These are phyloP conservation scores for Rhinichthys klamathensis DNA, from an alignment of 2,113 vertebrate genomes.

Conservation along the genomic window DNA sequence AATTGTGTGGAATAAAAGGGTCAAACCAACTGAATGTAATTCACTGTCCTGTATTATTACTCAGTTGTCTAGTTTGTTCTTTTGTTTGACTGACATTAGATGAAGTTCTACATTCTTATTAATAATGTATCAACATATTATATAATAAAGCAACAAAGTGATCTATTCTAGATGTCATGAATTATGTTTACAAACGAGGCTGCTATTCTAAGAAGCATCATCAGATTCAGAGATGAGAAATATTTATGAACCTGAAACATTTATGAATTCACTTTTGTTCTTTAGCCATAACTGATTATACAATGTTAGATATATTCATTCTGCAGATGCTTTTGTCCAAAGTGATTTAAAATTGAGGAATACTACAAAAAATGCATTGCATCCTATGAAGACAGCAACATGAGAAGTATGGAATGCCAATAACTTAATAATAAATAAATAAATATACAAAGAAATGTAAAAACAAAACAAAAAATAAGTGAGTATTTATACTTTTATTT, in stretches of 20 bases:
- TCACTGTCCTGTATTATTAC: neutral
- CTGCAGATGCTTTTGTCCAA: conserved; percentile 20
- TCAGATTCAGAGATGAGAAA: conserved; percentile 18
- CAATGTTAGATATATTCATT: neutral
- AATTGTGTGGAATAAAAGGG: conserved; percentile 14
- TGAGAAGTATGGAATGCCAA: too few relatives aligned
- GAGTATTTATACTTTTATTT: too few relatives aligned
- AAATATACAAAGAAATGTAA: too few relatives aligned
- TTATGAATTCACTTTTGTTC: conserved; percentile 14
- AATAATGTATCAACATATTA: conserved; percentile 51
- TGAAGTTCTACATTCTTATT: conserved; percentile 38
- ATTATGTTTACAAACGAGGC: conserved; percentile 39
- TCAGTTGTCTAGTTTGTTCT: neutral
- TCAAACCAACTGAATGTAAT: conserved; percentile 9
- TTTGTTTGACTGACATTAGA: neutral
- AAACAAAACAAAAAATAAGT: too few relatives aligned
- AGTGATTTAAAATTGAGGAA: conserved; percentile 9
- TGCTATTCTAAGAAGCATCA: conserved; percentile 10
- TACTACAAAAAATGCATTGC: conserved; percentile 15
- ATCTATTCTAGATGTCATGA: neutral
- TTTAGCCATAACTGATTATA: neutral
- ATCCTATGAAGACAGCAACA: too few relatives aligned
- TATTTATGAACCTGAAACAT: too few relatives aligned
- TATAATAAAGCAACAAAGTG: conserved; percentile 38
- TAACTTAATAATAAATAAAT: too few relatives aligned